Conservation (phyloP, 2,113 vertebrate species). For the Aegithalos caudatus region DNA sequence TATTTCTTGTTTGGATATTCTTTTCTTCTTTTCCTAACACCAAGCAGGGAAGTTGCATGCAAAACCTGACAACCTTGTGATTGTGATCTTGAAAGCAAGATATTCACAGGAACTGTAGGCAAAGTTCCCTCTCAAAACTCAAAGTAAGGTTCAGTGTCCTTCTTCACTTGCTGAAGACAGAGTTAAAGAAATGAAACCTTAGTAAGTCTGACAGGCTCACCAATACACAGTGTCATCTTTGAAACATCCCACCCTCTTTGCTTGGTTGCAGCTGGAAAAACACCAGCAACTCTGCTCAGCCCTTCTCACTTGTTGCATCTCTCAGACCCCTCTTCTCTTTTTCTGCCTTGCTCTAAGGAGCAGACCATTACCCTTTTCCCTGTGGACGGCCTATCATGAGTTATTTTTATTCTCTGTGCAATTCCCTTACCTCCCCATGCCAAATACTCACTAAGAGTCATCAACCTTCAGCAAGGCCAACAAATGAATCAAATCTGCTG, state of each 20-base stretch:
- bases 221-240: background rate
- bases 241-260: background rate
- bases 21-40: background rate
- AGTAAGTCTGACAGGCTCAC: background rate
- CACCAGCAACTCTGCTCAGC: background rate
- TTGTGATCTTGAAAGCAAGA: background rate
- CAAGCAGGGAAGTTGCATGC: background rate
- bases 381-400: background rate
- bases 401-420: constrained; percentile 34
- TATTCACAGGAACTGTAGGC: background rate
- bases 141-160: background rate
- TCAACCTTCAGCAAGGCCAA: constrained; percentile 43
- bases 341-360: background rate
- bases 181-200: background rate
- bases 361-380: background rate
- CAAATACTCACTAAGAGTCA: constrained; percentile 41
- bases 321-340: background rate
- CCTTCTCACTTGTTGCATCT: background rate
- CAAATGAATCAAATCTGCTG: constrained; percentile 41
- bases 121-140: background rate
- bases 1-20: background rate
- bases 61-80: background rate
- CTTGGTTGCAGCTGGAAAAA: background rate
- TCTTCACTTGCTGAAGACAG: background rate
- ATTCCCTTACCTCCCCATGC: constrained; percentile 5